These are phyloP conservation scores for Nematolebias whitei DNA, from an alignment of 2,113 vertebrate genomes.

Conservation along the genomic window DNA sequence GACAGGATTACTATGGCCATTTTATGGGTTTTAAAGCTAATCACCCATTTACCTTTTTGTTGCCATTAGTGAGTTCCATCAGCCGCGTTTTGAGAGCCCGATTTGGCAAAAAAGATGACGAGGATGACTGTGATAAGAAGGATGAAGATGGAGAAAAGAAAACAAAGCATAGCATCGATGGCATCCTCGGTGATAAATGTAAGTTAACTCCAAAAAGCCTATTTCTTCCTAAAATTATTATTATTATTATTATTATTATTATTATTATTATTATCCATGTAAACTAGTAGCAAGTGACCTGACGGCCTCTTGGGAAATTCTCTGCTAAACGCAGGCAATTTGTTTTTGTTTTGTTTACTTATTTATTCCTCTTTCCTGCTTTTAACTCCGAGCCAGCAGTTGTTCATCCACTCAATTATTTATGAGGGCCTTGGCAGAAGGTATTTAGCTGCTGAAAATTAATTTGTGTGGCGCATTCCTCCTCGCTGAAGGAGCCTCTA, in stretches of 20 bases:
- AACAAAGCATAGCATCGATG: constrained; percentile 99
- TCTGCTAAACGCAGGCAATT: constrained; percentile 60
- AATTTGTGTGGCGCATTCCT: constrained; percentile 92
- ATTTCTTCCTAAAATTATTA: constrained; percentile 46
- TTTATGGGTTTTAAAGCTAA: constrained; percentile 74
- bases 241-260: constrained; percentile 62
- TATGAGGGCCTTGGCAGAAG: constrained; percentile 79
- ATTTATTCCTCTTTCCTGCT: constrained; percentile 39
- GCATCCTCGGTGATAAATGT: constrained; percentile 99
- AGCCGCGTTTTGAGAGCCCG: constrained; percentile 99
- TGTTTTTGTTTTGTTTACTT: background rate
- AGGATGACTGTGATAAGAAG: constrained; percentile 95
- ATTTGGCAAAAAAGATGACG: constrained; percentile 99
- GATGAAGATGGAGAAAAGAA: constrained; percentile 99
- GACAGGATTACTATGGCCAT: constrained; percentile 72
- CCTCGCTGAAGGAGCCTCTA: constrained; percentile 84
- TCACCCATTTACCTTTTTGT: constrained; percentile 74
- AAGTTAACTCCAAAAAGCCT: constrained; percentile 74
- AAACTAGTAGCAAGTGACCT: constrained; percentile 54
- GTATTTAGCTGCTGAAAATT: constrained; percentile 83
- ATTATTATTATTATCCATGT: constrained; percentile 59
- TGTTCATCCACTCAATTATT: constrained; percentile 86
- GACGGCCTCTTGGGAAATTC: constrained; percentile 69
- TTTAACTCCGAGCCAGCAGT: constrained; percentile 66
- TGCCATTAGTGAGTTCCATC: constrained; percentile 98